Percentiles rank a stretch among this genome's conserved stretches.
Evolutionary conservation across 2,797 vertebrate species (phyloP).

Genomic region (Okamejei kenojei): DNA sequence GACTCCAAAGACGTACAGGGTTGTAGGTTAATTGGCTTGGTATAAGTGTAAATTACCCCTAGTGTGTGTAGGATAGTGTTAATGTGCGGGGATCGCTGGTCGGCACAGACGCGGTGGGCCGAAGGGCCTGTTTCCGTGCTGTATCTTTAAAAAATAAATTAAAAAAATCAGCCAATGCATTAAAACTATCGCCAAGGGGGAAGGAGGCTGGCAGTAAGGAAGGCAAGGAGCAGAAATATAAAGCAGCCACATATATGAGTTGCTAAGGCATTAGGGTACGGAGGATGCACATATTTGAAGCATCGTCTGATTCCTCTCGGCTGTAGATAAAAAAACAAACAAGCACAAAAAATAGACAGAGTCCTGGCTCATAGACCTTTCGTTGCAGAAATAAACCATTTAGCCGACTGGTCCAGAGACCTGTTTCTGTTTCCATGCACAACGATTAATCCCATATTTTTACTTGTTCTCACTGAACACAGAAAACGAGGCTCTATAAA

Average conservation of each 20-base stretch:
- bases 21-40: too few relatives aligned
- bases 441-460: not conserved
- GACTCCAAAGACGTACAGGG: too few relatives aligned
- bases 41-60: too few relatives aligned
- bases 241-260: not conserved
- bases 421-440: not conserved
- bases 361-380: not conserved
- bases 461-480: not conserved
- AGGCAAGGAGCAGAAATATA: not conserved
- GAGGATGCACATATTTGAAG: not conserved
- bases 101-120: not conserved
- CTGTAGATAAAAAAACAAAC: not conserved
- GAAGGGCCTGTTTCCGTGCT: not conserved
- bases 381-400: not conserved
- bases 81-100: too few relatives aligned
- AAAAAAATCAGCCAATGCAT: not conserved
- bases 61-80: too few relatives aligned
- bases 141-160: too few relatives aligned
- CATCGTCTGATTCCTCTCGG: not conserved
- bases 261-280: not conserved
- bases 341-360: not conserved
- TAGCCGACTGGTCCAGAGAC: not conserved
- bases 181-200: not conserved
- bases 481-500: too few relatives aligned
- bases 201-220: not conserved